These are phyloP conservation scores for Tangara arthus DNA, from an alignment of 2,797 vertebrate species.

Conservation along the genomic window DNA sequence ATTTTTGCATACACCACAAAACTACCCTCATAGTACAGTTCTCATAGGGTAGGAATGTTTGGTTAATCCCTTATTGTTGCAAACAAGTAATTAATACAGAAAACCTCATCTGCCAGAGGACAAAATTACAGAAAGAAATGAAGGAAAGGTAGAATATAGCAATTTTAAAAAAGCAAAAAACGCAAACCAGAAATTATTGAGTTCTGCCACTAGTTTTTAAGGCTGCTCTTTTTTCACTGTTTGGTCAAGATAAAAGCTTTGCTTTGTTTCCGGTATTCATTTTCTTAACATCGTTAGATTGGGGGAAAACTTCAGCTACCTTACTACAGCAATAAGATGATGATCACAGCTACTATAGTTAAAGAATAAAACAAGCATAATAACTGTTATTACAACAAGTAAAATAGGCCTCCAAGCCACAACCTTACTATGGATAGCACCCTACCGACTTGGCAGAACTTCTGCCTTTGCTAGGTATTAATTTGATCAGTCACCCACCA, in stretches of 20 bases:
- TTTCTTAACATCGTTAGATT: background rate
- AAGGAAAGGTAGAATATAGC: background rate
- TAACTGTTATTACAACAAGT: background rate
- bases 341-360: background rate
- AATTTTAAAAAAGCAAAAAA: background rate
- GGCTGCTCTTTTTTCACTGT: background rate
- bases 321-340: background rate
- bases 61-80: background rate
- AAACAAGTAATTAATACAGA: background rate
- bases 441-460: background rate
- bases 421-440: background rate
- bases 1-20: background rate
- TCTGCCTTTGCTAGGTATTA: background rate
- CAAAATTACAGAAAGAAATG: background rate
- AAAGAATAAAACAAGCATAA: constrained; percentile 4
- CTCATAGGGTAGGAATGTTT: background rate
- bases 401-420: background rate
- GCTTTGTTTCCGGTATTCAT: background rate
- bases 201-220: background rate
- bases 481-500: background rate
- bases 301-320: background rate
- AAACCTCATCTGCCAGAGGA: background rate
- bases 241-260: background rate
- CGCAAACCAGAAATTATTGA: background rate
- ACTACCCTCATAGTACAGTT: background rate